Evolutionary conservation across 2,797 vertebrate species (phyloP), one percentile per base, ranked within the genome.

Genomic region (Amniataba percoides): DNA sequence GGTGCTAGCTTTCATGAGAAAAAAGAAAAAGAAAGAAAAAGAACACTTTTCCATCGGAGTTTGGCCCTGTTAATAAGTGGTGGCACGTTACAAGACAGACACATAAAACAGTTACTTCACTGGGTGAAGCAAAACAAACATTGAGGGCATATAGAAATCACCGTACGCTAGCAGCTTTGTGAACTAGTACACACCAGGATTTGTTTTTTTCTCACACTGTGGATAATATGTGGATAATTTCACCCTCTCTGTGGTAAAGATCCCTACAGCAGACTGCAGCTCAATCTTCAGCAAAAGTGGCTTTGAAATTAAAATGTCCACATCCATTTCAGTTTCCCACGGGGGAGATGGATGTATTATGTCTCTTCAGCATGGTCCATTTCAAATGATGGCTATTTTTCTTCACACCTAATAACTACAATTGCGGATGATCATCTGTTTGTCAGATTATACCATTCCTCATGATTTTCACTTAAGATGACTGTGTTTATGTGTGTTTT

Each of bases 301-400:
- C 25, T 80, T 63, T 83, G 45, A 77, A 75, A 84, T 75, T 31
- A 69, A 80, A 75, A 84, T 42, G 39, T 78, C 39, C 57, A 61
- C 21, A 36, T 80, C 40, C 27, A 68, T 72, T 74, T 76, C 39
- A 64, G 31, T 71, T 57, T 40, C 23, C 63, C 45, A 61, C 11
- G 19, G 11, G 2, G 51, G 18, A 34, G 36, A 80, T 27, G 18
- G 74, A 59, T 27, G 42, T 31, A 46, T 75, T 58, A 27, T 40
- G 19, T 45, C 15, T 64, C 46, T 68, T 61, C 71, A 49, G 74
- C 45, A 62, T 48, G 23, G 58, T 71, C 66, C 66, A 77, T 68
- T 78, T 74, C n/a, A 60, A 82, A 78, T 57, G 3, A 77, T 57
- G 39, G 65, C 57, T 52, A 39, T 36, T 65, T 70, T 60, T 13